Conservation (phyloP, 2,888 invertebrate species). For the Antheraea assamensis region DNA sequence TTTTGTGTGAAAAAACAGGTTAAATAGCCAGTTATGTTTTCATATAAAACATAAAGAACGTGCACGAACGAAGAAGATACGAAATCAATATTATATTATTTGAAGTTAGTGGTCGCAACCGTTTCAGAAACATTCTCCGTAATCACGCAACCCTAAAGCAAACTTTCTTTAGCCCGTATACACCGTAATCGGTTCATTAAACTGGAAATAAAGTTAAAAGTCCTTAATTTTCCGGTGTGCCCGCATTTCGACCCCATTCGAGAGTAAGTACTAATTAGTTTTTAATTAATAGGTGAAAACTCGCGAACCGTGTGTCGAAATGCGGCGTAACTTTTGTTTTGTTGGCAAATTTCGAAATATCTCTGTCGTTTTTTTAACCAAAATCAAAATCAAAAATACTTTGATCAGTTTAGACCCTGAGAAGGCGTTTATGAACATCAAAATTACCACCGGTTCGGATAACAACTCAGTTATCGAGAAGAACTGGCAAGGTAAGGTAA, state of each 20-base stretch:
- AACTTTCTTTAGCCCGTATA: constrained; percentile 10
- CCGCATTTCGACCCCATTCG: constrained; percentile 11
- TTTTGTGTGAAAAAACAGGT: no score
- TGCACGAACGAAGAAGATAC: no score
- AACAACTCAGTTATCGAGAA: no score
- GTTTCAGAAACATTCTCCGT: neutral
- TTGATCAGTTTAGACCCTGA: no score
- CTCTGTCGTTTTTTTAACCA: neutral
- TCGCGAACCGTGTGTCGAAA: constrained; percentile 8
- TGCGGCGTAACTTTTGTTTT: constrained; percentile 10
- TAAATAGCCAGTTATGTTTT: no score
- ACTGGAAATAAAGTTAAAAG: constrained; percentile 10
- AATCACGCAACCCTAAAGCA: neutral
- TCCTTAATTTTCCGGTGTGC: constrained; percentile 12
- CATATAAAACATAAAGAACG: no score
- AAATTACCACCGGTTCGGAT: no score
- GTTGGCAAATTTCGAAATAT: neutral
- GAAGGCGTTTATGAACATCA: no score
- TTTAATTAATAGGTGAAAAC: constrained; percentile 15
- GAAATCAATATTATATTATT: neutral
- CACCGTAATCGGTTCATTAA: constrained; percentile 9
- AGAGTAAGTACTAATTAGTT: constrained; percentile 14
- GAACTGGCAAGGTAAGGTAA: no score
- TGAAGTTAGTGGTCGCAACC: neutral
- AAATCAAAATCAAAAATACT: no score